Evolutionary conservation across 2,888 invertebrate species (phyloP), one percentile per base, ranked within the genome.

Genomic region (Ectemnius continuus): DNA sequence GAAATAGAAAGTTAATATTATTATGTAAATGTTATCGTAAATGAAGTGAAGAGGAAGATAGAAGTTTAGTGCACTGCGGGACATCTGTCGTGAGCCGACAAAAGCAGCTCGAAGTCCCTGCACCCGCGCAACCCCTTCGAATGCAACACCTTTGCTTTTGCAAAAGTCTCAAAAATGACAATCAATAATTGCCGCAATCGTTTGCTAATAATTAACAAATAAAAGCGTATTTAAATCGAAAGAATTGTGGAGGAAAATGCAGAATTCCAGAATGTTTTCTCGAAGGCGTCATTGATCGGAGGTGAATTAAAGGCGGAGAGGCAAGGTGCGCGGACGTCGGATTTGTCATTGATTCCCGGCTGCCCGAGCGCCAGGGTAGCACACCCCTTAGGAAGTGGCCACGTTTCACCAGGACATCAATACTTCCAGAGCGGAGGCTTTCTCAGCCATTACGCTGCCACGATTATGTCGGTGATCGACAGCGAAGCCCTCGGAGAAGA

Each of bases 341-440:
- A 84, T 85, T 88, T 87, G 87, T 87, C 88, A 88, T 88, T 88
- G 88, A 88, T 88, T 88, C 87, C 81, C 75, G 81, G 85, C 80
- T 83, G 84, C 76, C 78, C 64, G 67, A 64, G 77, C 73, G 80
- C 70, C 87, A 88, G 88, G 88, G 81, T 79, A 85, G 75, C 85
- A 88, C 83, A 82, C 64, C 65, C 46, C 75, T 68, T 83, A 88
- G 88, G 87, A 88, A 88, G 88, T 88, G 81, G 85, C 85, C 80
- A 80, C 67, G 73, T 70, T 84, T 82, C 76, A 63, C 83, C 84
- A 84, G 85, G 84, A 87, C 86, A 85, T 88, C 88, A 84, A 88
- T 88, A 88, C 87, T 87, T 83, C 64, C 72, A 73, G 71, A 45
- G 52, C 59, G 46, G 48, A n/a, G 64, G 36, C 36, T 36, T 62